Conservation (phyloP, 2,113 vertebrate species). For the Archilochus colubris region DNA sequence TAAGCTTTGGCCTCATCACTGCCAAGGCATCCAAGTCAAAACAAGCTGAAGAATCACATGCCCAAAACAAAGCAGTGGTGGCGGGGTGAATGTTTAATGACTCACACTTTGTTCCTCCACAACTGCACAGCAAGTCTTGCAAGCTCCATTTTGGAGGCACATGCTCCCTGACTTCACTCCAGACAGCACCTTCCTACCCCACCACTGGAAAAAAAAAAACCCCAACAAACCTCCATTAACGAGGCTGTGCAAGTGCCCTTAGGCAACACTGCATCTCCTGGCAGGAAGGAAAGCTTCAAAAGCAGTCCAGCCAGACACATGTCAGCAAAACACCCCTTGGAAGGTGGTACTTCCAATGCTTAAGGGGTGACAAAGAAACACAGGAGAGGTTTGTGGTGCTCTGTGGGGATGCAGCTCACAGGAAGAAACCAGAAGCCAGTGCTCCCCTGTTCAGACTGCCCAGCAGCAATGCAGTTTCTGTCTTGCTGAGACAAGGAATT, state of each 20-base stretch:
- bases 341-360: not conserved
- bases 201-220: not conserved
- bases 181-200: not conserved
- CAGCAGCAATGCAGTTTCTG: not conserved
- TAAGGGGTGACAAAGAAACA: not conserved
- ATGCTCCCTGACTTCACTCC: not conserved
- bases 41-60: not conserved
- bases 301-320: not conserved
- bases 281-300: not conserved
- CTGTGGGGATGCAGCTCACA: not conserved
- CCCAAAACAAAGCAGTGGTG: not conserved
- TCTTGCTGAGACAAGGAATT: not conserved
- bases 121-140: not conserved
- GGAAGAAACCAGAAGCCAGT: not conserved
- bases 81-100: not conserved
- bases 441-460: fast-evolving
- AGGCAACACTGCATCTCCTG: not conserved
- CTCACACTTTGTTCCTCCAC: not conserved
- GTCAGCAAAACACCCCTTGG: not conserved
- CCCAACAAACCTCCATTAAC: too few species aligned
- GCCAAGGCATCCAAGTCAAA: not conserved
- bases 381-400: not conserved
- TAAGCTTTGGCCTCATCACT: not conserved
- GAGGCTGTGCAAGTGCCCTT: not conserved
- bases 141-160: not conserved